phyloP scores from a whole-genome alignment of 1,140 invertebrate genomes.

The Saccostrea cuccullata region DNA sequence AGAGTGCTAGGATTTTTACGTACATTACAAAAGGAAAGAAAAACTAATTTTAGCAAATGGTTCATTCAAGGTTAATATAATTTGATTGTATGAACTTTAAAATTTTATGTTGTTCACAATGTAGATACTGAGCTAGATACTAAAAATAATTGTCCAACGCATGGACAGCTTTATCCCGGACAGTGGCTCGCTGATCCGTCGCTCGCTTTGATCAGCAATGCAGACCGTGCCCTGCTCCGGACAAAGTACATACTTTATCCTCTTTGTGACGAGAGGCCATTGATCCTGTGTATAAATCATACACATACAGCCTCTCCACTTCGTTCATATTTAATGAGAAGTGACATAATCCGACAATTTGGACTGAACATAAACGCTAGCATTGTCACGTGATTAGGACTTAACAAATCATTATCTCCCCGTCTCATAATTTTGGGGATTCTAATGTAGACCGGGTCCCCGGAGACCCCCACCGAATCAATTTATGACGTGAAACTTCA shows the following conservation, averaged over 20 bases:
- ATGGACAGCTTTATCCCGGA: too few species aligned
- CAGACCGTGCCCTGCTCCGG: background rate
- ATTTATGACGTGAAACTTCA: conserved; percentile 34
- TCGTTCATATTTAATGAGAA: conserved; percentile 21
- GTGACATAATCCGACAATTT: conserved; percentile 1
- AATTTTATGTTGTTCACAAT: too few species aligned
- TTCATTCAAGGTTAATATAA: too few species aligned
- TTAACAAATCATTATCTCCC: background rate
- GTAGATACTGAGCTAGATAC: too few species aligned
- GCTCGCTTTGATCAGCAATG: too few species aligned
- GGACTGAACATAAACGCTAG: background rate
- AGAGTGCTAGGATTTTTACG: background rate
- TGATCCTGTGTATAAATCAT: conserved; percentile 3
- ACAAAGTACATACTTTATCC: background rate
- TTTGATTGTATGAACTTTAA: too few species aligned
- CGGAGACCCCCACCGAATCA: background rate
- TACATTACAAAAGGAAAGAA: too few species aligned
- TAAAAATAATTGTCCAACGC: too few species aligned
- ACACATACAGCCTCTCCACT: background rate
- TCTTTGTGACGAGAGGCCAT: background rate
- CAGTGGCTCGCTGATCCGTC: too few species aligned
- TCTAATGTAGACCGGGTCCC: background rate
- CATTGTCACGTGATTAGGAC: background rate
- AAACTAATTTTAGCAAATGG: too few species aligned
- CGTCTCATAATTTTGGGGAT: conserved; percentile 32